Evolutionary conservation across 35 echinoderm and acorn worm genomes (phyloP).

Genomic region (Chiridota heheva): DNA sequence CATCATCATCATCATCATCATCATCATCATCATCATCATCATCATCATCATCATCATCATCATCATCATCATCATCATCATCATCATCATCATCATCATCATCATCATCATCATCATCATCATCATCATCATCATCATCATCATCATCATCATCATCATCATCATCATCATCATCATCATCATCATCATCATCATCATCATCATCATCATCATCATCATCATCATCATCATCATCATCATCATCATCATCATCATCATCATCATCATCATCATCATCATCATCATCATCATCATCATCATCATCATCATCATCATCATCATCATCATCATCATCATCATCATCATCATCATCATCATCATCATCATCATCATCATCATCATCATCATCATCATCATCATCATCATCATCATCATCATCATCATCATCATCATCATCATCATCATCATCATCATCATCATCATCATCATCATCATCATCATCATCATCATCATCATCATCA

Average conservation of each 20-base stretch:
- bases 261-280: no score
- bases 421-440: background rate
- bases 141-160: background rate
- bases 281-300: background rate
- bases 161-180: background rate
- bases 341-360: background rate
- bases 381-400: background rate
- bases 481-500: background rate
- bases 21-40: background rate
- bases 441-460: background rate
- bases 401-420: slow-evolving; percentile 1
- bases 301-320: background rate
- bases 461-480: background rate
- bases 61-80: background rate
- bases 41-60: background rate
- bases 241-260: background rate
- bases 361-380: background rate
- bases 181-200: background rate
- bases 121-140: background rate
- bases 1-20: background rate
- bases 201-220: slow-evolving; percentile 3
- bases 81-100: background rate
- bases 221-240: background rate
- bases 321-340: background rate
- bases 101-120: background rate